These are phyloP conservation scores for Papilio polyxenes DNA, from an alignment of 1,140 invertebrate species.

Conservation along the genomic window DNA sequence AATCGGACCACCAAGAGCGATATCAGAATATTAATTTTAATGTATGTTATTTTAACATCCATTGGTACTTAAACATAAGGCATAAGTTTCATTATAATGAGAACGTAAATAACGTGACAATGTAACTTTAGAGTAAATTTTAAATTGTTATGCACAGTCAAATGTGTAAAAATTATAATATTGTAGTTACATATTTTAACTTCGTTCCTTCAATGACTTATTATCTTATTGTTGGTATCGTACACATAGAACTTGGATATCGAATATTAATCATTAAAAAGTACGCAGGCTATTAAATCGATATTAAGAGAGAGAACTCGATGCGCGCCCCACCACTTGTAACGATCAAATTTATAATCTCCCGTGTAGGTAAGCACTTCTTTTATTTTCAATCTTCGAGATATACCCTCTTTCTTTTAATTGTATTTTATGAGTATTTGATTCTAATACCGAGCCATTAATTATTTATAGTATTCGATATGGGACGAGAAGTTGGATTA, in stretches of 20 bases:
- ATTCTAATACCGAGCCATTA: slow-evolving; percentile 79
- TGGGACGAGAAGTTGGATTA: slow-evolving; percentile 74
- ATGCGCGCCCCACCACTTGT: slow-evolving; percentile 75
- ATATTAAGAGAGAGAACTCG: slow-evolving; percentile 75
- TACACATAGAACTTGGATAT: slow-evolving; percentile 58
- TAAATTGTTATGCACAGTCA: neutral
- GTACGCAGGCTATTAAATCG: slow-evolving; percentile 71
- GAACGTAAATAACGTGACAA: neutral
- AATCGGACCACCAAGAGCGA: slow-evolving; percentile 31
- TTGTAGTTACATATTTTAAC: neutral
- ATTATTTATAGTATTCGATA: slow-evolving; percentile 80
- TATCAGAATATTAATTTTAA: neutral
- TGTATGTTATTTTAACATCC: neutral
- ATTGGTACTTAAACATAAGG: neutral
- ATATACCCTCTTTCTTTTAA: slow-evolving; percentile 79
- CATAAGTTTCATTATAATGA: neutral
- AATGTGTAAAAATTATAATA: neutral
- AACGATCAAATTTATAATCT: slow-evolving; percentile 80
- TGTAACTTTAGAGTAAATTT: neutral
- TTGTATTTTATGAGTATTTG: slow-evolving; percentile 81
- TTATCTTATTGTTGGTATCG: slow-evolving; percentile 44
- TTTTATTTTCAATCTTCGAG: slow-evolving; percentile 76
- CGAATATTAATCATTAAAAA: slow-evolving; percentile 68
- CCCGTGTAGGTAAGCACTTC: slow-evolving; percentile 76
- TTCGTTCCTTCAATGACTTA: slow-evolving; percentile 47